Base-by-base conservation (phyloP, 2,888 invertebrate species). In the Escarpia spicata region DNA sequence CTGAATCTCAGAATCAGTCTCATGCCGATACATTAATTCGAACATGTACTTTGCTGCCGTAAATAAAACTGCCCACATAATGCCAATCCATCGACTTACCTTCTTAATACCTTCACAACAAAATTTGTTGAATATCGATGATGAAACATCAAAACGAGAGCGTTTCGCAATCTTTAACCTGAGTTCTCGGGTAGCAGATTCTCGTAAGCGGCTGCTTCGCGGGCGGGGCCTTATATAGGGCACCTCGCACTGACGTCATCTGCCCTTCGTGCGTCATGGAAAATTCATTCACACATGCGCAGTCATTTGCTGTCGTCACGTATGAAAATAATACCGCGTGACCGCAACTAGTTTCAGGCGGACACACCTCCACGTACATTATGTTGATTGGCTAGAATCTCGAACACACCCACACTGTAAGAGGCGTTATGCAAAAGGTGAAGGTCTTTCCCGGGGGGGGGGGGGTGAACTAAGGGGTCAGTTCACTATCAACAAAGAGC, bases 291-390 rank as follows among this genome's bases (percentile, higher is more conserved):
- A 75, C 75, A 26, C 75, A 75, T 75, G 75, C 75, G 75, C 75
- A 19, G 19, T 75, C 75, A 26, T 26, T 75, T 19, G 75, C 75
- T 75, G 75, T 75, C 75, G 75, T 75, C 75, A 75, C 75, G 75
- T 75, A 75, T 75, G 75, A 75, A 75, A 75, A 75, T 75, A 75
- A 75, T 10, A 52, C 52, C 52, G 52, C 52, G 52, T 52, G 52
- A 52, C 52, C 52, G 52, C 52, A 52, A 52, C 75, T 75, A 26
- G 75, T 75, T 75, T 75, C 75, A 75, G 52, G 75, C 75, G 26
- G 75, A 75, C 75, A 75, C 75, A 75, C 75, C 75, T 75, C 75
- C 75, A 75, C 75, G 75, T 75, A 75, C 75, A 52, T 52, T 52
- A 52, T 52, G 52, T 52, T 75, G 75, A 75, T 75, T 75, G 75